Evolutionary conservation across 2,113 vertebrate genomes (phyloP).

Genomic region (Edolisoma coerulescens): DNA sequence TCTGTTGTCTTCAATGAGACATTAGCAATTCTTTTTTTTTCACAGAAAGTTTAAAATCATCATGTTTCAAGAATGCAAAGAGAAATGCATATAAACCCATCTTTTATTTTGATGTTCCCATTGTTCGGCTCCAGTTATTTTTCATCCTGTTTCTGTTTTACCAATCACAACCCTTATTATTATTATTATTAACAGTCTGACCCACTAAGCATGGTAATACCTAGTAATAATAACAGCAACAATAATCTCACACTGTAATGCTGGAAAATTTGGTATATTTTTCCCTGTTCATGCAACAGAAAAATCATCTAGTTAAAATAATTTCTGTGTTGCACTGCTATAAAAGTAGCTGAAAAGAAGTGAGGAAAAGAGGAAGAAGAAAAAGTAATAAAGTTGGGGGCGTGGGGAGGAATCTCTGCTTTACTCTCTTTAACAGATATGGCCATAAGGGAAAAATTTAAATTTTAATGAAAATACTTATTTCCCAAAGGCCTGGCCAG

Average conservation of each 20-base stretch:
- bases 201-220: neutral
- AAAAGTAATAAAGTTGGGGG: neutral
- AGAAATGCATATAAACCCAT: neutral
- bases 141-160: neutral
- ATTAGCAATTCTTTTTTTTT: no score
- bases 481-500: constrained; percentile 44
- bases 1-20: neutral
- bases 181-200: neutral
- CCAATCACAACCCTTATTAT: neutral
- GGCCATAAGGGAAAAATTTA: constrained; percentile 34
- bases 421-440: neutral
- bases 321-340: neutral
- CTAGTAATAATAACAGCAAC: neutral
- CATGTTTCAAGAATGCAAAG: neutral
- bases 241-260: neutral
- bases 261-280: neutral
- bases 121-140: neutral
- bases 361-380: neutral
- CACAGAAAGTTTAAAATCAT: neutral
- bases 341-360: neutral
- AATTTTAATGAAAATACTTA: constrained; percentile 71
- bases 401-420: neutral
- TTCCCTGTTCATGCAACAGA: neutral
- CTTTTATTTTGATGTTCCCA: neutral
- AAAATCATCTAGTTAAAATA: neutral